Percentiles rank a stretch among this genome's conserved stretches.
Conservation (phyloP, 2,888 invertebrate genomes). For the Limnephilus lunatus region DNA sequence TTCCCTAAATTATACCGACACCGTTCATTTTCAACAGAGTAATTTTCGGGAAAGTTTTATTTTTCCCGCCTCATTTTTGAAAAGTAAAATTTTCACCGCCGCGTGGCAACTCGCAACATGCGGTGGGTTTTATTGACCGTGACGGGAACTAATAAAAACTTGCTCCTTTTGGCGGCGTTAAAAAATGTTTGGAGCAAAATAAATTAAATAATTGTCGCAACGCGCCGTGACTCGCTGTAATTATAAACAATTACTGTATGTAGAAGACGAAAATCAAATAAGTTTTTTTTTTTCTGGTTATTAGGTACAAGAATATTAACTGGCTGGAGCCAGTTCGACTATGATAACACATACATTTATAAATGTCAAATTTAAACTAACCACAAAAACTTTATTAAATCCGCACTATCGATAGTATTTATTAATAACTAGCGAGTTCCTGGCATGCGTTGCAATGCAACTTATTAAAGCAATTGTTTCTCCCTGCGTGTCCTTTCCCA, state of each 20-base stretch:
- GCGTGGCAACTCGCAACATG: slow-evolving; percentile 52
- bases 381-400: no score
- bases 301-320: no score
- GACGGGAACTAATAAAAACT: slow-evolving; percentile 57
- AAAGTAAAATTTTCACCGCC: neutral
- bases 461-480: no score
- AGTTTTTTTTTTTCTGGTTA: no score
- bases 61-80: slow-evolving; percentile 8
- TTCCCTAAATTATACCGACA: neutral
- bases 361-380: no score
- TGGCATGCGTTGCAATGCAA: no score
- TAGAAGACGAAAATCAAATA: neutral
- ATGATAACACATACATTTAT: no score
- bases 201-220: neutral
- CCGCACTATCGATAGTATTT: no score
- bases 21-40: slow-evolving; percentile 21
- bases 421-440: no score
- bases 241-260: neutral
- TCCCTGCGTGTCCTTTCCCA: no score
- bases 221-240: neutral
- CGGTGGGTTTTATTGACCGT: slow-evolving; percentile 57
- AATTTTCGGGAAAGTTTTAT: slow-evolving; percentile 32
- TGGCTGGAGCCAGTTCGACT: no score
- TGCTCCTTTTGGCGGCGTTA: neutral
- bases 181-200: slow-evolving; percentile 8